These are phyloP conservation scores for Drosophila buzzatii DNA, from an alignment of 2,888 invertebrate genomes.

Conservation along the genomic window DNA sequence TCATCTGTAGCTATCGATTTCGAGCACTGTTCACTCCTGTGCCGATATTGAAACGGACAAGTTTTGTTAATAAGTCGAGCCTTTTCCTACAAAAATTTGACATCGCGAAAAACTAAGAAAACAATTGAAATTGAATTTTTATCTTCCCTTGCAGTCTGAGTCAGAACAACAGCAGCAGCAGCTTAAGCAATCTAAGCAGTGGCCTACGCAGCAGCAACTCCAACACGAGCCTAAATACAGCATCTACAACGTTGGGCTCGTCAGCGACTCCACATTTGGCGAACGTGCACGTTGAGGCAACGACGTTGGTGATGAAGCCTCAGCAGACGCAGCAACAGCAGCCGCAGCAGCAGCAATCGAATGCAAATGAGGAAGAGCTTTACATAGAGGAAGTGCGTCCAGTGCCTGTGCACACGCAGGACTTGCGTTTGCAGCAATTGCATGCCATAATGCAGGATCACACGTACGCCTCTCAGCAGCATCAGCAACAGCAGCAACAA, in stretches of 20 bases:
- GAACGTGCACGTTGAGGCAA: conserved; percentile 42
- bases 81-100: conserved; percentile 5
- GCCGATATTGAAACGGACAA: conserved; percentile 17
- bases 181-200: conserved; percentile 50
- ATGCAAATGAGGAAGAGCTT: conserved; percentile 83
- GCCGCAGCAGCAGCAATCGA: conserved; percentile 19
- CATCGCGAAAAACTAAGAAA: conserved; percentile 21
- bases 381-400: conserved; percentile 85
- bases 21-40: conserved; percentile 19
- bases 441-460: conserved; percentile 85
- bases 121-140: neutral
- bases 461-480: conserved; percentile 81
- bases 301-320: conserved; percentile 34
- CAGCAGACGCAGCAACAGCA: conserved; percentile 30
- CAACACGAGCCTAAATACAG: conserved; percentile 33
- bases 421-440: conserved; percentile 81
- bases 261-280: conserved; percentile 48
- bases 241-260: conserved; percentile 18
- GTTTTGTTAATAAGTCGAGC: conserved; percentile 13
- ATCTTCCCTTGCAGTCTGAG: conserved; percentile 36
- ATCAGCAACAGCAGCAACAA: conserved; percentile 53
- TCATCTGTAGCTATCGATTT: conserved; percentile 20
- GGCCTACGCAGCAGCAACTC: conserved; percentile 48
- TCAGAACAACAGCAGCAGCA: conserved; percentile 61
- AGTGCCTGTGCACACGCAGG: conserved; percentile 82